Conservation (phyloP, 2,797 vertebrate species). For the Neosalanx taihuensis region DNA sequence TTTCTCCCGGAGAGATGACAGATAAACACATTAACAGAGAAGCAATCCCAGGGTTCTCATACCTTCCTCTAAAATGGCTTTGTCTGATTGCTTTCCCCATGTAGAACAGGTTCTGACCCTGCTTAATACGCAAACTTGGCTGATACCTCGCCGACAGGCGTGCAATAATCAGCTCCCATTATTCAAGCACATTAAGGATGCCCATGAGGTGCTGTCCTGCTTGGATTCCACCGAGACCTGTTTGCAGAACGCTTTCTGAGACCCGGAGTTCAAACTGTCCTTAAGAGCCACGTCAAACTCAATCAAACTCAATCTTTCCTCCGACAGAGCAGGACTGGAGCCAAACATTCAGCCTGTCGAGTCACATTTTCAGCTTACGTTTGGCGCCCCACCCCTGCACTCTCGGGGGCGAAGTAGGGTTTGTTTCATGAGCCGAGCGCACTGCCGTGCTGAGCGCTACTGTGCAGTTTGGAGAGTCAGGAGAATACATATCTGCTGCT, state of each 20-base stretch:
- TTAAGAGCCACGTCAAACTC: no score
- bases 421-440: not conserved
- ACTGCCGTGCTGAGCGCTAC: constrained; percentile 2
- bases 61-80: constrained; percentile 20
- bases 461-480: constrained; percentile 18
- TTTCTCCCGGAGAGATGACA: not conserved
- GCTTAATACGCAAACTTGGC: constrained; percentile 4
- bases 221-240: no score
- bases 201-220: no score
- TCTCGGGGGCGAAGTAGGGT: not conserved
- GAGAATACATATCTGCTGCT: constrained; percentile 30
- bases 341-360: not conserved
- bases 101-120: constrained; percentile 30
- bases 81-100: constrained; percentile 30
- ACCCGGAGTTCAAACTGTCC: no score
- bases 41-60: not conserved
- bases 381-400: not conserved
- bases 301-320: no score
- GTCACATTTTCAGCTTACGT: not conserved
- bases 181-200: not conserved
- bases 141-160: not conserved
- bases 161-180: not conserved
- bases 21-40: not conserved
- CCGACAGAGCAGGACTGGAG: no score
- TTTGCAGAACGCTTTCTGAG: no score